Base-by-base conservation (phyloP, 2,888 invertebrate genomes). In the Lingula anatina region DNA sequence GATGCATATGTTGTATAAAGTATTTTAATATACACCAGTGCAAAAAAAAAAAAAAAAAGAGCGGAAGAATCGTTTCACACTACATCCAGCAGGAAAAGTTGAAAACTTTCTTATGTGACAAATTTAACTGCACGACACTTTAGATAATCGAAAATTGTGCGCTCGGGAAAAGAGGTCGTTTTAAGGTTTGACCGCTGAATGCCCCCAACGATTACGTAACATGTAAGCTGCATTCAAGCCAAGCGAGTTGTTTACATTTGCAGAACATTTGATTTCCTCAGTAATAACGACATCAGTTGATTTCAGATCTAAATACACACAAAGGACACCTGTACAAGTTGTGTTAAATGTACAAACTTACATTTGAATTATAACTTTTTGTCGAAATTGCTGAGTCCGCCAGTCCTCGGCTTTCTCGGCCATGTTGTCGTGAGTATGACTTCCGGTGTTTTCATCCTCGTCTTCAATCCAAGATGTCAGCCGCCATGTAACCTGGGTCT, bases 321-420 rank as follows among this genome's bases (percentile, higher is more conserved):
- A 7, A 18, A 39, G 9, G 9, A 15, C 9, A 39, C 7, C 9
- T 39, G 9, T 31, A 31, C 35, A 31, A 31, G 35, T 12, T 12
- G n/a, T 31, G 9, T 12, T n/a, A 31, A 31, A 31, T 31, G 9
- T 31, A 9, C 21, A 9, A 26, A 47, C 60, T 60, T 64, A 68
- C 69, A 70, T 65, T 46, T 65, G 66, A 2, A 52, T 52, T 5
- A 68, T 64, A 23, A 70, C 64, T 58, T 65, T 66, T 27, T 60
- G 56, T 7, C 69, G 60, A 56, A 68, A 70, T 21, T 50, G 53
- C 47, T 58, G 61, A 44, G 61, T 63, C 49, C 60, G 50, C 69
- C 69, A 70, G 49, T 67, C 69, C 31, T 51, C 50, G 35, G 49
- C 50, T 18, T 49, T 51, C 23, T 65, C 65, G 37, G 65, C 64